These are phyloP conservation scores for Macrosteles quadrilineatus DNA, from an alignment of 1,140 invertebrate species.

Conservation along the genomic window DNA sequence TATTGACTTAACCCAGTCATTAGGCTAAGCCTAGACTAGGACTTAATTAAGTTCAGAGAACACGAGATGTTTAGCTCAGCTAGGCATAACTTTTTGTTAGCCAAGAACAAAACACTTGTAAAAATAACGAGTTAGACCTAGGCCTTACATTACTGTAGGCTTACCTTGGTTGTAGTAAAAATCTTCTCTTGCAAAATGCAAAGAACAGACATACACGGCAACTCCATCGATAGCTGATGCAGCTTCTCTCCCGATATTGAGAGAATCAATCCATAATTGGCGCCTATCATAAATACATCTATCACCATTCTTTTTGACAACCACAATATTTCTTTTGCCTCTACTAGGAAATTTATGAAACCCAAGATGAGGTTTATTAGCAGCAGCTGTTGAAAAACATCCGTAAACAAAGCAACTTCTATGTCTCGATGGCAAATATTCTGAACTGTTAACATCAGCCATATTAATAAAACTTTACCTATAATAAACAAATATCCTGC, in stretches of 20 bases:
- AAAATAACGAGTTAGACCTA: too few species aligned
- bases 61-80: too few species aligned
- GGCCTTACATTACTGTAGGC: too few species aligned
- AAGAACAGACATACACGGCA: slow-evolving; percentile 21
- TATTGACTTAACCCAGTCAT: too few species aligned
- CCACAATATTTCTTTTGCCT: slow-evolving; percentile 9
- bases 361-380: slow-evolving; percentile 16
- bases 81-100: too few species aligned
- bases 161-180: slow-evolving; percentile 24
- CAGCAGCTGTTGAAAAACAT: slow-evolving; percentile 26
- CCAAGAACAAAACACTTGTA: too few species aligned
- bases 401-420: slow-evolving; percentile 28
- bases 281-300: slow-evolving; percentile 22
- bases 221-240: slow-evolving; percentile 14
- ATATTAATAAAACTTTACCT: neutral
- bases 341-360: slow-evolving; percentile 29
- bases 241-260: slow-evolving; percentile 25
- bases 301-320: slow-evolving; percentile 23
- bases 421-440: neutral
- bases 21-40: too few species aligned
- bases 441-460: neutral
- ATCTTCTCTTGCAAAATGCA: slow-evolving; percentile 24
- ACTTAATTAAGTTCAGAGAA: too few species aligned
- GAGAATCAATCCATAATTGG: slow-evolving; percentile 27
- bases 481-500: neutral